Base-by-base conservation (phyloP, 2,888 invertebrate genomes). In the Ormyrus pomaceus region DNA sequence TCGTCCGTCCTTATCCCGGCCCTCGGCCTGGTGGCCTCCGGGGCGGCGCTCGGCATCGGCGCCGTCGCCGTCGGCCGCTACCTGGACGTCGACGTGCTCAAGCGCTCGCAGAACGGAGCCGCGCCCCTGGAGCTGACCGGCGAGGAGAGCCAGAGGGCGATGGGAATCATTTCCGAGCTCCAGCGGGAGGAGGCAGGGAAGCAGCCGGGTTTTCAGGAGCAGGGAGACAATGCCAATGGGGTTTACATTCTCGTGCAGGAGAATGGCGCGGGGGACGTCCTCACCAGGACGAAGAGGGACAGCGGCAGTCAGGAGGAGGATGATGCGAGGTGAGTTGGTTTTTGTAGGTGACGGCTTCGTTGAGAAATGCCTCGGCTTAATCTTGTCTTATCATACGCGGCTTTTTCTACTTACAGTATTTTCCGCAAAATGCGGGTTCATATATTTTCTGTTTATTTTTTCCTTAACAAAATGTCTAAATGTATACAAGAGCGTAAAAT, bases 41-140 rank as follows among this genome's bases (percentile, higher is more conserved):
- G 96, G 11, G 96, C 96, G 0, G 96, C 96, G 2, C 89, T 96
- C 46, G 95, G 95, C 0, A 92, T 96, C n/a, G 96, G 95, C 6
- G 96, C 95, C 0, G 95, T 95, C 0, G 96, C 96, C 0, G 94
- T 96, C 80, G 95, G 95, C 8, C 92, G 95, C 83, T 93, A 95
- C 80, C 90, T 95, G 8, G 94, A 94, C 84, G 93, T 93, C 0
- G 94, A 94, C 84, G 90, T 94, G 19, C 92, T 94, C 90, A 93
- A 93, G 66, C 92, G 93, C 77, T 92, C 88, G 48, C 34, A 34
- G 34, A 77, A 59, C 58, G 78, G 68, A 9, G 73, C 51, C 5
- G 5, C 19, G 13, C 5, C 34, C 5, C 34, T 34, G 0, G 34
- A 34, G 34, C 4, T 34, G 34, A 34, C 34, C 34, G 3, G n/a